phyloP scores from a whole-genome alignment of 2,797 vertebrate genomes.

The Poecile montanus region DNA sequence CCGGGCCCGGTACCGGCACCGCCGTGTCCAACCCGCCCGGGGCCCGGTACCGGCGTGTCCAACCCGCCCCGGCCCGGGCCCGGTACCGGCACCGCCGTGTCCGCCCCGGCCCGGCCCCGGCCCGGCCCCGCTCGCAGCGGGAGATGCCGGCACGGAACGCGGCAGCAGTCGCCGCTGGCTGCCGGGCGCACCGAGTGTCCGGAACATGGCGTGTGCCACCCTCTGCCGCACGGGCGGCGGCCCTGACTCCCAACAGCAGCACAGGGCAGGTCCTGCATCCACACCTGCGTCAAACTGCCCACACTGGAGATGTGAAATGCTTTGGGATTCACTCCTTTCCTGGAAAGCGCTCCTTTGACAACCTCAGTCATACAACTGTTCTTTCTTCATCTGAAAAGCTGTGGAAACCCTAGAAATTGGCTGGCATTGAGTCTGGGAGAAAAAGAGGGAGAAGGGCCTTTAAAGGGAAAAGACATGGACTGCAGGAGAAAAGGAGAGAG shows the following conservation, averaged over 20 bases:
- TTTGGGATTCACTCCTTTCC: background rate
- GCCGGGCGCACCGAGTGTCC: rapidly evolving
- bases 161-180: background rate
- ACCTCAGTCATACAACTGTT: rapidly evolving
- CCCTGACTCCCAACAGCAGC: rapidly evolving
- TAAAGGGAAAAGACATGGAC: background rate
- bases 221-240: background rate
- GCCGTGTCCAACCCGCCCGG: too few species aligned
- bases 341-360: background rate
- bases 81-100: background rate
- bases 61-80: too few species aligned
- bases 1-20: too few species aligned
- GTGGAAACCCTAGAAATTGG: background rate
- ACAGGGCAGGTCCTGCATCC: rapidly evolving
- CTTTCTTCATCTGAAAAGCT: background rate
- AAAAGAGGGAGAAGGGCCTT: background rate
- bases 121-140: background rate
- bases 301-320: rapidly evolving
- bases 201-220: rapidly evolving
- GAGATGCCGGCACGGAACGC: background rate
- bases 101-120: background rate
- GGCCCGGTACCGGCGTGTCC: too few species aligned
- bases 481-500: background rate
- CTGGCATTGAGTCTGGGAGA: background rate
- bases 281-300: rapidly evolving